These are phyloP conservation scores for Sesia apiformis DNA, from an alignment of 2,888 invertebrate species.

Conservation along the genomic window DNA sequence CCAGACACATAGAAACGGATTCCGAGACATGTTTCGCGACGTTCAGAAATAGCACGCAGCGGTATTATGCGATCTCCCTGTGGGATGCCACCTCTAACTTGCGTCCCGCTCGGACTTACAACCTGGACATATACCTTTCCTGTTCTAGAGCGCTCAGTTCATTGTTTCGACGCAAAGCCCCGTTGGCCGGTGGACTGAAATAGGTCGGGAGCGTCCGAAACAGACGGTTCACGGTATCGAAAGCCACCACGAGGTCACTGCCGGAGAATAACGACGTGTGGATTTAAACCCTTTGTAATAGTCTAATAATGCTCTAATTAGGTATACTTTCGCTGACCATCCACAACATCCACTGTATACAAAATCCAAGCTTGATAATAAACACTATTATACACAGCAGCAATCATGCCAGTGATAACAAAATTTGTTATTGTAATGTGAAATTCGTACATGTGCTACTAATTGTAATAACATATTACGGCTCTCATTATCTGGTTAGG, in stretches of 20 bases:
- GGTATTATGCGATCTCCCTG: conserved; percentile 64
- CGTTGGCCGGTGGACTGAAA: conserved; percentile 65
- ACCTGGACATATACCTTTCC: conserved; percentile 50
- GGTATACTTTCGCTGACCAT: no score
- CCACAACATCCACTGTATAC: no score
- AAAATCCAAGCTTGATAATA: no score
- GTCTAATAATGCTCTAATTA: no score
- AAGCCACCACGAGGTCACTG: conserved; percentile 67
- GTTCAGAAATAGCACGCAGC: conserved; percentile 69
- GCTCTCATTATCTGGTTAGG: no score
- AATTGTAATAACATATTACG: no score
- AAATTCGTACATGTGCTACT: no score
- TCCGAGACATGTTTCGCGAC: conserved; percentile 73
- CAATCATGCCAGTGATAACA: no score
- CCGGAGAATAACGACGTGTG: conserved; percentile 18
- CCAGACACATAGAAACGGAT: conserved; percentile 71
- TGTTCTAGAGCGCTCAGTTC: conserved; percentile 59
- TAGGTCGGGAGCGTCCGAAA: conserved; percentile 68
- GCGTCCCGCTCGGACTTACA: conserved; percentile 49
- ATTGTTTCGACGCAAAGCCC: conserved; percentile 66
- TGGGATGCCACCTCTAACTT: conserved; percentile 49
- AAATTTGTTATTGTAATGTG: no score
- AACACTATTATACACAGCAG: no score
- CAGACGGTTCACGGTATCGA: conserved; percentile 64
- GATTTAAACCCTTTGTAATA: no score